These are phyloP conservation scores for Corythaixoides concolor DNA, from an alignment of 2,113 vertebrate genomes.

Conservation along the genomic window DNA sequence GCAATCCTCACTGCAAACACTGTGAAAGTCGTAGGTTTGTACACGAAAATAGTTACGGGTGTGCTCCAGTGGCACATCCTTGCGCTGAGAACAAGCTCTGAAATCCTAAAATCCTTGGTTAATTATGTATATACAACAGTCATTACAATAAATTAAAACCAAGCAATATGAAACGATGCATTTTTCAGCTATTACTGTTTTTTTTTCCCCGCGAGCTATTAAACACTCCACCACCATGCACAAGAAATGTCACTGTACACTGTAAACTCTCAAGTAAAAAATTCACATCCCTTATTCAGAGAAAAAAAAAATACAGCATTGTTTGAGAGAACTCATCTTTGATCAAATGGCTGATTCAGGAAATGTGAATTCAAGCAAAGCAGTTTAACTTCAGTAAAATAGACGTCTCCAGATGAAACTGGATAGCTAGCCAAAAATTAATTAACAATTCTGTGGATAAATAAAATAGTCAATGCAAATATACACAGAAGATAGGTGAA, in stretches of 20 bases:
- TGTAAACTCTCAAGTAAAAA: constrained; percentile 19
- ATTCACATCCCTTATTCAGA: constrained; percentile 8
- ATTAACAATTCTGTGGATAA: constrained; percentile 59
- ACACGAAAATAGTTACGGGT: neutral
- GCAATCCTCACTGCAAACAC: neutral
- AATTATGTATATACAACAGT: neutral
- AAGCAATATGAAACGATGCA: neutral
- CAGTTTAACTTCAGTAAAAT: constrained; percentile 48
- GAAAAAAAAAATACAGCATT: neutral
- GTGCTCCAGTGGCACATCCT: neutral
- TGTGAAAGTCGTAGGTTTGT: neutral
- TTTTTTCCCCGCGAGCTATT: neutral
- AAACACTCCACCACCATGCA: neutral
- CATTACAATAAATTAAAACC: neutral
- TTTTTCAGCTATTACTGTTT: neutral
- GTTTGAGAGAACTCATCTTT: constrained; percentile 35
- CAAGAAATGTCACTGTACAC: neutral
- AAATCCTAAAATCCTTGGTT: neutral
- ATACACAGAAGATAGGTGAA: neutral
- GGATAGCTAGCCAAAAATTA: constrained; percentile 47
- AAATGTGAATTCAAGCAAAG: constrained; percentile 39
- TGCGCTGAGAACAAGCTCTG: neutral
- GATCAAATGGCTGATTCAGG: constrained; percentile 27
- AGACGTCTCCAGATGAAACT: neutral
- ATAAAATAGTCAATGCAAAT: constrained; percentile 46